Conservation (phyloP, 2,888 invertebrate genomes). For the Calameuta pallipes region DNA sequence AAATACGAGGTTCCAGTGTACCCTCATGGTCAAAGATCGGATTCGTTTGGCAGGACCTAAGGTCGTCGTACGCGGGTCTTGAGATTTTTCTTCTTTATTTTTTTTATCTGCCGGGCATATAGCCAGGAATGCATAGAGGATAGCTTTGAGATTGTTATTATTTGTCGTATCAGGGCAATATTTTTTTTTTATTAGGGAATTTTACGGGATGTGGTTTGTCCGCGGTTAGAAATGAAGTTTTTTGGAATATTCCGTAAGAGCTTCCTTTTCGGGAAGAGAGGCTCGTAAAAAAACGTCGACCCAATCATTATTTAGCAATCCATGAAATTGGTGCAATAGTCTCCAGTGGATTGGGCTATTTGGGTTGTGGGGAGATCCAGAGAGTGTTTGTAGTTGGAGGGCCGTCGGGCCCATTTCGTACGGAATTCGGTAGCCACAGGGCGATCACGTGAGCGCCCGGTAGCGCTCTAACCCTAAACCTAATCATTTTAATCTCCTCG, state of each 20-base stretch:
- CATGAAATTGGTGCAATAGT: slow-evolving; percentile 20
- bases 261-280: neutral
- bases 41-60: neutral
- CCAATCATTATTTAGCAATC: slow-evolving; percentile 18
- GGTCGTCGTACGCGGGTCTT: neutral
- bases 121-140: neutral
- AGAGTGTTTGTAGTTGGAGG: slow-evolving; percentile 64
- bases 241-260: neutral
- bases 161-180: neutral
- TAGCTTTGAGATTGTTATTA: neutral
- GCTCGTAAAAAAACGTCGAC: neutral
- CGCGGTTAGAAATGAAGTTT: neutral
- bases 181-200: neutral
- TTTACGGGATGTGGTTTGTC: neutral
- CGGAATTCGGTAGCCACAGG: slow-evolving; percentile 62
- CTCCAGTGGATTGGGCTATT: slow-evolving; percentile 11
- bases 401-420: slow-evolving; percentile 70
- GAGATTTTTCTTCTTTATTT: neutral
- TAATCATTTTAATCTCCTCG: slow-evolving; percentile 56
- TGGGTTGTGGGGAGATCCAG: slow-evolving; percentile 66
- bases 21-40: neutral
- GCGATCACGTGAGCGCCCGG: slow-evolving; percentile 55
- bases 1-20: slow-evolving; percentile 2
- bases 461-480: slow-evolving; percentile 52
- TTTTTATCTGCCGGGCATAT: neutral